Evolutionary conservation across 2,113 vertebrate genomes (phyloP).

Genomic region (Actenoides hombroni): DNA sequence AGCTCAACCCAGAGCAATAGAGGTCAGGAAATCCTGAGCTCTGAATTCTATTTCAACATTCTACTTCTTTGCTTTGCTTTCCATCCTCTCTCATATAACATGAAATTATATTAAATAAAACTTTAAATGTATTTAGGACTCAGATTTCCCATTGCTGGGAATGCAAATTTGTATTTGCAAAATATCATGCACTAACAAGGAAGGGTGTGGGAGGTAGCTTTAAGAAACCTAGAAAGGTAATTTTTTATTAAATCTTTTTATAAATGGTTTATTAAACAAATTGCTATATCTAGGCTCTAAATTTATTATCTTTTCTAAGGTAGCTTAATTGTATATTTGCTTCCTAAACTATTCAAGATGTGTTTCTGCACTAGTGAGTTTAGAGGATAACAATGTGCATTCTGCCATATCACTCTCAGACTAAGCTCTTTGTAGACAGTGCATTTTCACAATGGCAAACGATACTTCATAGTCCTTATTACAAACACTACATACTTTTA

Average conservation of each 20-base stretch:
- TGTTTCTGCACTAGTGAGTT: background rate
- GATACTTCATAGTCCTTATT: background rate
- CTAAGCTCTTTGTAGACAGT: background rate
- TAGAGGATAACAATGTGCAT: background rate
- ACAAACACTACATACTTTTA: background rate
- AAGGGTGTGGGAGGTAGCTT: background rate
- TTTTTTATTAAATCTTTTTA: background rate
- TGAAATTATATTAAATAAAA: background rate
- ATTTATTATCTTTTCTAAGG: background rate
- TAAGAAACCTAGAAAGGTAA: background rate
- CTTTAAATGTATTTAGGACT: background rate
- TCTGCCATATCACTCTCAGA: background rate
- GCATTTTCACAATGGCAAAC: background rate
- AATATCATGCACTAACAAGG: background rate
- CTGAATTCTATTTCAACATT: background rate
- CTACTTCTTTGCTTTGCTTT: background rate
- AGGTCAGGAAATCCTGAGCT: background rate
- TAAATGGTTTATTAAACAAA: background rate
- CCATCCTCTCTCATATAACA: background rate
- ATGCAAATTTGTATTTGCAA: background rate
- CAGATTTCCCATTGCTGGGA: background rate
- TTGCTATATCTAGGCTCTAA: background rate
- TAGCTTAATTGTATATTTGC: background rate
- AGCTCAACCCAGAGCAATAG: background rate
- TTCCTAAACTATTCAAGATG: background rate